phyloP scores from a whole-genome alignment of 2,888 invertebrate genomes.

The Hymenopus coronatus region DNA sequence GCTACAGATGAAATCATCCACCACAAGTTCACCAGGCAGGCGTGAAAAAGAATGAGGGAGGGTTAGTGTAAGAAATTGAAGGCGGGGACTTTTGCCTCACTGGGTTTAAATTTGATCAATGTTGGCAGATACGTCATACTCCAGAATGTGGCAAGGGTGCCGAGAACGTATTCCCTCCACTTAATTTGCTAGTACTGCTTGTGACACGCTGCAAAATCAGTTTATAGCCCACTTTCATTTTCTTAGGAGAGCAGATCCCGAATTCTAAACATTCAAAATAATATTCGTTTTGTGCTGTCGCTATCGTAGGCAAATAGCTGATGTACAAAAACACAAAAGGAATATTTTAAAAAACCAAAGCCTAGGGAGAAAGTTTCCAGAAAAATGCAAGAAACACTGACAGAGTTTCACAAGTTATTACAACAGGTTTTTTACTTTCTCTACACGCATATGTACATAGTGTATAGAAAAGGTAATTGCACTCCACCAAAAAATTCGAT shows the following conservation, averaged over 20 bases:
- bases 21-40: neutral
- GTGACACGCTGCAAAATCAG: neutral
- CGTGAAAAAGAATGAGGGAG: neutral
- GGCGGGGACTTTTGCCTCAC: neutral
- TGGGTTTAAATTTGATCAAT: constrained; percentile 2
- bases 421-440: no score
- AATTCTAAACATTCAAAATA: no score
- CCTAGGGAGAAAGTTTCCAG: no score
- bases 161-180: neutral
- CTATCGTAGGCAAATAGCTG: no score
- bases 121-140: neutral
- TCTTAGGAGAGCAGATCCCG: neutral
- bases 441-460: no score
- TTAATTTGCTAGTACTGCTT: neutral
- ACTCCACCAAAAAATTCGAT: no score
- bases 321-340: no score
- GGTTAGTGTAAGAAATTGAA: neutral
- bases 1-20: neutral
- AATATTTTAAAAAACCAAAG: no score
- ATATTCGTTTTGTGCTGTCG: no score
- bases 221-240: neutral
- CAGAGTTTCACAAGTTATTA: no score
- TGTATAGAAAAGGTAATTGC: no score
- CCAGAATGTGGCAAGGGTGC: neutral
- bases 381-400: no score